These are phyloP conservation scores for Cirrhinus mrigala DNA, from an alignment of 2,797 vertebrate species.

Conservation along the genomic window DNA sequence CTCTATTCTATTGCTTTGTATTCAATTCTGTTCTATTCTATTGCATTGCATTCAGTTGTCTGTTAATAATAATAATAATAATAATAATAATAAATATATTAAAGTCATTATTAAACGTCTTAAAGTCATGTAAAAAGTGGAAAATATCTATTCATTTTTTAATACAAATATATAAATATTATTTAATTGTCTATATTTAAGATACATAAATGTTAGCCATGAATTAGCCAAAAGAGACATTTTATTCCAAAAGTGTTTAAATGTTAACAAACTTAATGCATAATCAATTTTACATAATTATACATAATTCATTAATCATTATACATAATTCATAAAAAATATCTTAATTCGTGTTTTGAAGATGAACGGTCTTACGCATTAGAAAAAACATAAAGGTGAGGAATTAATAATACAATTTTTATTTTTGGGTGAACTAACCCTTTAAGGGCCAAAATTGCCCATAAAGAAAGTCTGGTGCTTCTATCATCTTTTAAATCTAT, in stretches of 20 bases:
- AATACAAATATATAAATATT: not conserved
- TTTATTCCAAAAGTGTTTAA: not conserved
- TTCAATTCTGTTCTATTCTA: too few relatives aligned
- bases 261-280: not conserved
- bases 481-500: not conserved
- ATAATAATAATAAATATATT: not conserved
- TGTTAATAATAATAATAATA: conserved; percentile 1
- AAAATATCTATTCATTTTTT: too few relatives aligned
- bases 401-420: too few relatives aligned
- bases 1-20: too few relatives aligned
- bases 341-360: too few relatives aligned
- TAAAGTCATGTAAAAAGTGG: not conserved
- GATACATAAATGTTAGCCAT: not conserved
- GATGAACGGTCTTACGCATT: too few relatives aligned
- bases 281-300: too few relatives aligned
- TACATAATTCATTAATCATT: too few relatives aligned
- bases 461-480: not conserved
- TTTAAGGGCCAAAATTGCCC: not conserved
- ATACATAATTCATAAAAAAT: too few relatives aligned
- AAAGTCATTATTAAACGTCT: too few relatives aligned
- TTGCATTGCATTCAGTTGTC: not conserved
- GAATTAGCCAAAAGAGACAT: not conserved
- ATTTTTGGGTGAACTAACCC: too few relatives aligned
- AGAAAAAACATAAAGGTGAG: too few relatives aligned
- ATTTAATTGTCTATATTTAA: not conserved